Evolutionary conservation across 2,888 invertebrate genomes (phyloP), one percentile per base, ranked within the genome.

Genomic region (Deilephila porcellus): DNA sequence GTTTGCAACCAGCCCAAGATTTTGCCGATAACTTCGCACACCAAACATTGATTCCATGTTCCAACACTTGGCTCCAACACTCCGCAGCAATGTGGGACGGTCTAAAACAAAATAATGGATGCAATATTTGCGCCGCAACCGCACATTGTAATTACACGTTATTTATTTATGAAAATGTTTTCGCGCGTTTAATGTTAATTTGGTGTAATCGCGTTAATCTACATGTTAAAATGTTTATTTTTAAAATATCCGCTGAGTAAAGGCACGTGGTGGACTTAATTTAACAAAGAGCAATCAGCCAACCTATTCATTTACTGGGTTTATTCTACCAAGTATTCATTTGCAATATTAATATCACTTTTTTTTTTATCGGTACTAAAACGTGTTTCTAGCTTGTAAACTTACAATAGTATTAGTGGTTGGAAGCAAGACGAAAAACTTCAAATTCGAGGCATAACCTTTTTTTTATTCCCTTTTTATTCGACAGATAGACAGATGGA

Each of bases 191-290:
- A 67, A 67, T 67, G 25, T 52, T 67, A 52, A 45, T 67, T 67
- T 45, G 37, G 20, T 25, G 64, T 67, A 14, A 67, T 17, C 45
- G 45, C n/a, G 17, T 34, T 29, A 11, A 67, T 67, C 19, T 71
- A 62, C 25, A 37, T 37, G 45, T 64, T 64, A 32, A 71, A 34
- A 63, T 71, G 20, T 64, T 64, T 34, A 72, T 72, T 45, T n/a
- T 11, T 45, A 78, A 78, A 80, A 5, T 8, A 45, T 25, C 20
- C 45, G 5, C 17, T 7, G 25, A 34, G 29, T 29, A 25, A 14
- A 45, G 14, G 45, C 45, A 45, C 45, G 11, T 14, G 45, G 45
- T 11, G 11, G 45, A 45, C 45, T 45, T 45, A 45, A 45, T 45
- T 45, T 45, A 45, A 45, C 45, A 45, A 45, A 45, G 45, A 14